These are phyloP conservation scores for Pagrus major DNA, from an alignment of 2,113 vertebrate genomes.

Conservation along the genomic window DNA sequence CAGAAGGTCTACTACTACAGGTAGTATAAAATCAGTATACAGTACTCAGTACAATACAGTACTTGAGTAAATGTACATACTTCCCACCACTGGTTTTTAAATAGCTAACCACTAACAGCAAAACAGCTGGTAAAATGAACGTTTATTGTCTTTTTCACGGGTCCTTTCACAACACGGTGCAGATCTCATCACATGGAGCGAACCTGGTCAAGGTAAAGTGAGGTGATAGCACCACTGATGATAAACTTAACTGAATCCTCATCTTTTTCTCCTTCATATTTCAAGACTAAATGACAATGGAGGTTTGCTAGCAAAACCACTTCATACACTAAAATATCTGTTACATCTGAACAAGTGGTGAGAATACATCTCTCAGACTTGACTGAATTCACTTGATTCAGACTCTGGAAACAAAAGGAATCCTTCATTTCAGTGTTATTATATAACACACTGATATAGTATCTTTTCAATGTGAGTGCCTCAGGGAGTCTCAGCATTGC, in stretches of 20 bases:
- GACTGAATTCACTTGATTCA: slow-evolving; percentile 6
- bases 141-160: neutral
- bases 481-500: neutral
- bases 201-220: neutral
- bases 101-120: no score
- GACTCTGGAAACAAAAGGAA: slow-evolving; percentile 8
- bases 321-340: neutral
- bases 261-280: neutral
- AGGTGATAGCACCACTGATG: neutral
- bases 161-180: neutral
- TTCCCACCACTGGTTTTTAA: neutral
- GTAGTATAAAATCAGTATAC: neutral
- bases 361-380: neutral
- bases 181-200: neutral
- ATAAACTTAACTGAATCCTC: neutral
- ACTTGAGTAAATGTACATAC: neutral
- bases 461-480: neutral
- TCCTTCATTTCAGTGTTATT: neutral
- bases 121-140: neutral
- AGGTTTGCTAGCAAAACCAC: neutral
- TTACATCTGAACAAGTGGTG: neutral
- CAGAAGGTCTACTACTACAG: no score
- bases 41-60: no score
- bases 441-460: neutral
- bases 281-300: neutral